Evolutionary conservation across 2,888 invertebrate species (phyloP).

Genomic region (Lysandra coridon): DNA sequence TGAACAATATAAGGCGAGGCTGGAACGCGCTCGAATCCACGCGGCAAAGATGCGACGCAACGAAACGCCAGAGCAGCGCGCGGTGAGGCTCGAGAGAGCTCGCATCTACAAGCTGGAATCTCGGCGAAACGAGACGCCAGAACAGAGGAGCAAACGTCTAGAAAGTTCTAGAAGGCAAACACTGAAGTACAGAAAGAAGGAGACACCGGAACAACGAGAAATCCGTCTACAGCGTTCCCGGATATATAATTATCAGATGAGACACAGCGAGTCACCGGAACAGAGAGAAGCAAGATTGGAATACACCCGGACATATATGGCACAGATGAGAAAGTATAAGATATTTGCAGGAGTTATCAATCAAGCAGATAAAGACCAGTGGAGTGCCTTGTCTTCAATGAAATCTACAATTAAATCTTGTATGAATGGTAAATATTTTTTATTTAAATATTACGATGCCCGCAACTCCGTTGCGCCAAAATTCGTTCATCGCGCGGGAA

Average conservation of each 20-base stretch:
- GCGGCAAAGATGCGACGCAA: not conserved
- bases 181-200: not conserved
- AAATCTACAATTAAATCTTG: not conserved
- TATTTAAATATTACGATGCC: not conserved
- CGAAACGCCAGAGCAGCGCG: constrained; percentile 5
- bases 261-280: constrained; percentile 1
- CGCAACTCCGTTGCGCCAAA: too few species aligned
- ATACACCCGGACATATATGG: not conserved
- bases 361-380: not conserved
- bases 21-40: not conserved
- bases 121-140: not conserved
- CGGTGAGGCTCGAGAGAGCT: constrained; percentile 11
- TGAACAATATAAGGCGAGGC: not conserved
- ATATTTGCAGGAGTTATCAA: not conserved
- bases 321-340: not conserved
- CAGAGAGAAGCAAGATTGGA: not conserved
- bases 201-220: constrained; percentile 13
- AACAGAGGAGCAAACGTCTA: constrained; percentile 1
- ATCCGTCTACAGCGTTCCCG: not conserved
- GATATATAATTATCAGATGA: not conserved
- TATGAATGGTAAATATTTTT: constrained; percentile 3
- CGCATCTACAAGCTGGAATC: not conserved
- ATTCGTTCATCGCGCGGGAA: too few species aligned
- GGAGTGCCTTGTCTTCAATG: not conserved
- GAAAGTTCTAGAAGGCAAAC: constrained; percentile 4